Evolutionary conservation across 2,888 invertebrate species (phyloP).

Genomic region (Bellardia bayeri): DNA sequence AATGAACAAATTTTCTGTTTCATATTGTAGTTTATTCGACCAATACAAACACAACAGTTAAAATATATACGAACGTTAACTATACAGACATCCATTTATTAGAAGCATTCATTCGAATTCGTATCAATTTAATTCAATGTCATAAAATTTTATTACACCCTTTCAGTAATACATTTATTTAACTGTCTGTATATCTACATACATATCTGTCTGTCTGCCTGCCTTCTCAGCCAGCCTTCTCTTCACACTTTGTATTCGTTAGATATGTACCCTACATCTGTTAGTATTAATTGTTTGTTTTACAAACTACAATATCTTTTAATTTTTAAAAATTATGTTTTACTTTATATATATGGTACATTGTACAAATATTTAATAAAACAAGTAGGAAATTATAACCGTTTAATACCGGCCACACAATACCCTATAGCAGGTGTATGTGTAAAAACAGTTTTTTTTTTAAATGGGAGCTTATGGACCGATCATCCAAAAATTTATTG

Average conservation of each 20-base stretch:
- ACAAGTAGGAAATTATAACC: too few relatives aligned
- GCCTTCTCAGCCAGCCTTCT: constrained; percentile 40
- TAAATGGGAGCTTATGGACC: too few relatives aligned
- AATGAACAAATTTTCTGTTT: constrained; percentile 31
- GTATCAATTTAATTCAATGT: constrained; percentile 72
- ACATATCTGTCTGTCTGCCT: constrained; percentile 28
- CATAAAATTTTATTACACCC: constrained; percentile 71
- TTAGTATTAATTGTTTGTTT: too few relatives aligned
- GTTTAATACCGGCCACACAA: too few relatives aligned
- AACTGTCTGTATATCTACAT: constrained; percentile 18
- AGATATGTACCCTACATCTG: constrained; percentile 28
- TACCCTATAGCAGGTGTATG: too few relatives aligned
- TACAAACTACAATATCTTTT: too few relatives aligned
- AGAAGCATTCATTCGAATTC: constrained; percentile 70
- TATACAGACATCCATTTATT: constrained; percentile 55
- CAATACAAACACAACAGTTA: constrained; percentile 22
- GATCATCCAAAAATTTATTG: too few relatives aligned
- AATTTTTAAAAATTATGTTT: too few relatives aligned
- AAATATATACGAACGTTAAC: constrained; percentile 1
- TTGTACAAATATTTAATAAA: too few relatives aligned
- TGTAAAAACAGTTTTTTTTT: too few relatives aligned
- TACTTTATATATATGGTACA: too few relatives aligned
- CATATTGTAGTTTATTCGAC: constrained; percentile 45
- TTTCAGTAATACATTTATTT: constrained; percentile 54
- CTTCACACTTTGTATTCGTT: constrained; percentile 54